Percentiles rank a stretch among this genome's conserved stretches.
phyloP scores from a whole-genome alignment of 2,888 invertebrate genomes.

The Hetaerina titia region DNA sequence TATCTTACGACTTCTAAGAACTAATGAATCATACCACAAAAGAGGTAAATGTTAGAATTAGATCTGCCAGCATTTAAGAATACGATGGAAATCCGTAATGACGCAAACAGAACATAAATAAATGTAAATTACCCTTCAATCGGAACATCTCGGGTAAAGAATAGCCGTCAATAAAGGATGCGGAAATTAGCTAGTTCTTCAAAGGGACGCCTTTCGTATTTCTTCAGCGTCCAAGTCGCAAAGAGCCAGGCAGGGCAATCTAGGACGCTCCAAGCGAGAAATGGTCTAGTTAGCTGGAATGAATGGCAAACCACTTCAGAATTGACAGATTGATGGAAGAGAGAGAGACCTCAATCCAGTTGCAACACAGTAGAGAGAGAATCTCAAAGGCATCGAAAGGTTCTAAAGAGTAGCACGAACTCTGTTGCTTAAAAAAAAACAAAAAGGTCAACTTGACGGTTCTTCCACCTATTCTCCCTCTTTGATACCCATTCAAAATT shows the following conservation, averaged over 20 bases:
- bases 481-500: background rate
- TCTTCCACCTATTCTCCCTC: background rate
- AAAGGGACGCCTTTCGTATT: background rate
- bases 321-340: conserved; percentile 22
- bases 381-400: background rate
- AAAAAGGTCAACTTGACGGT: background rate
- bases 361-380: background rate
- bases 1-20: too few relatives aligned
- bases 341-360: background rate
- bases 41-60: too few relatives aligned
- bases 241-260: background rate
- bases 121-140: background rate
- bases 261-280: background rate
- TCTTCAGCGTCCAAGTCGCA: background rate
- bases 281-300: background rate
- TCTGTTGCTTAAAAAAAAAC: background rate
- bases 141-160: background rate
- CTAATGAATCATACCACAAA: too few relatives aligned
- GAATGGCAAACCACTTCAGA: background rate
- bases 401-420: background rate
- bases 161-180: background rate
- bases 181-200: background rate
- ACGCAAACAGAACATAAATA: too few relatives aligned
- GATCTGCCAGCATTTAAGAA: too few relatives aligned
- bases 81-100: too few relatives aligned